Evolutionary conservation across 2,888 invertebrate genomes (phyloP).

Genomic region (Clitarchus hookeri): DNA sequence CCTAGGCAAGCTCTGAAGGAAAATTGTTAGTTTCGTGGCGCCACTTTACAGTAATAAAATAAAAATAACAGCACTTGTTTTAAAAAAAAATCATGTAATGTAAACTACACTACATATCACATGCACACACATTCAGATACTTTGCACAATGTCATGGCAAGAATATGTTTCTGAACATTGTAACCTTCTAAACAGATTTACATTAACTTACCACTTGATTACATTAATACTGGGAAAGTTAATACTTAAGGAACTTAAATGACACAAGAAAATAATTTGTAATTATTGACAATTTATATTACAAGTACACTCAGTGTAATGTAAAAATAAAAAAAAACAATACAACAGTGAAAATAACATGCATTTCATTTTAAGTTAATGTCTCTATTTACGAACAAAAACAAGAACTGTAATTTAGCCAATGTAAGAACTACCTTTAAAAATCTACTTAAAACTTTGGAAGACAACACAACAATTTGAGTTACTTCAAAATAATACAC

Average conservation of each 20-base stretch:
- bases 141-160: no score
- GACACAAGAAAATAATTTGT: not conserved
- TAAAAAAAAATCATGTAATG: no score
- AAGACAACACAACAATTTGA: not conserved
- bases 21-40: no score
- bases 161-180: no score
- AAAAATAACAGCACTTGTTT: no score
- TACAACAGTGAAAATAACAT: not conserved
- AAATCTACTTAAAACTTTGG: not conserved
- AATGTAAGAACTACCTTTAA: not conserved
- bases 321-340: not conserved
- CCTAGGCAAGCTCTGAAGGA: no score
- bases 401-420: not conserved
- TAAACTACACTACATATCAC: no score
- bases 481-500: not conserved
- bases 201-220: not conserved
- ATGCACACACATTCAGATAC: no score
- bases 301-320: not conserved
- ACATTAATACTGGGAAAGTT: not conserved
- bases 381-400: not conserved
- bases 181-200: not conserved
- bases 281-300: not conserved
- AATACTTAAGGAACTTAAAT: not conserved
- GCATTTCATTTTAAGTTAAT: not conserved
- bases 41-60: no score